phyloP scores from a whole-genome alignment of 2,888 invertebrate genomes.

The Matsumyia berberina region DNA sequence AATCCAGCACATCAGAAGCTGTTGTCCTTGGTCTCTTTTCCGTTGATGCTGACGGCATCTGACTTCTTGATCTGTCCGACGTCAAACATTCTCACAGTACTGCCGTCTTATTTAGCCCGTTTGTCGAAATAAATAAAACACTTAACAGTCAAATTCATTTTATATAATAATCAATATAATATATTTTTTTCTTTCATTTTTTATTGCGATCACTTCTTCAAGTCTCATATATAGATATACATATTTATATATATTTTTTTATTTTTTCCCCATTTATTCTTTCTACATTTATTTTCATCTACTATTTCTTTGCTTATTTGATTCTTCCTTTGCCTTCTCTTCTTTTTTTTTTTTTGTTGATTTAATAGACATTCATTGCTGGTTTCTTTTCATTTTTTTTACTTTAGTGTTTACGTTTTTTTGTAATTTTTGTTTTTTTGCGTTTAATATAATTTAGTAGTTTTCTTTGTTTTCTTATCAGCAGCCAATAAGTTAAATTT shows the following conservation, averaged over 20 bases:
- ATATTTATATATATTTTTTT: conserved; percentile 11
- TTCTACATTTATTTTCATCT: conserved; percentile 6
- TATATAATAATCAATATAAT: conserved; percentile 75
- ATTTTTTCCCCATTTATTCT: conserved; percentile 12
- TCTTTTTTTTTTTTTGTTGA: conserved; percentile 27
- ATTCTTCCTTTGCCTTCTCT: neutral
- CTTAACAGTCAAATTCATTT: conserved; percentile 19
- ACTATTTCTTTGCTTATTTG: too few relatives aligned
- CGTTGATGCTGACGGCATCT: too few relatives aligned
- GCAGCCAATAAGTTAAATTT: conserved; percentile 61
- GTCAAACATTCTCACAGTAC: too few relatives aligned
- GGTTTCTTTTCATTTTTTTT: conserved; percentile 22
- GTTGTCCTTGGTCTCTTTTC: too few relatives aligned
- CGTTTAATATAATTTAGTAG: conserved; percentile 44
- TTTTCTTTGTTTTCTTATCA: conserved; percentile 24
- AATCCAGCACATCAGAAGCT: too few relatives aligned
- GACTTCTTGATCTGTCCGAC: too few relatives aligned
- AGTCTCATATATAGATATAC: conserved; percentile 61
- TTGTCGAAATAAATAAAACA: conserved; percentile 12
- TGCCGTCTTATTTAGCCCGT: too few relatives aligned
- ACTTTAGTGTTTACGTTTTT: conserved; percentile 31
- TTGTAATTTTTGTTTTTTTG: conserved; percentile 18
- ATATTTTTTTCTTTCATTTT: conserved; percentile 61
- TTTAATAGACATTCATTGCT: conserved; percentile 73
- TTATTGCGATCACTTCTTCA: conserved; percentile 74